Percentiles rank a stretch among this genome's conserved stretches.
Evolutionary conservation across 2,113 vertebrate genomes (phyloP).

Genomic region (Melanocharis versteri): DNA sequence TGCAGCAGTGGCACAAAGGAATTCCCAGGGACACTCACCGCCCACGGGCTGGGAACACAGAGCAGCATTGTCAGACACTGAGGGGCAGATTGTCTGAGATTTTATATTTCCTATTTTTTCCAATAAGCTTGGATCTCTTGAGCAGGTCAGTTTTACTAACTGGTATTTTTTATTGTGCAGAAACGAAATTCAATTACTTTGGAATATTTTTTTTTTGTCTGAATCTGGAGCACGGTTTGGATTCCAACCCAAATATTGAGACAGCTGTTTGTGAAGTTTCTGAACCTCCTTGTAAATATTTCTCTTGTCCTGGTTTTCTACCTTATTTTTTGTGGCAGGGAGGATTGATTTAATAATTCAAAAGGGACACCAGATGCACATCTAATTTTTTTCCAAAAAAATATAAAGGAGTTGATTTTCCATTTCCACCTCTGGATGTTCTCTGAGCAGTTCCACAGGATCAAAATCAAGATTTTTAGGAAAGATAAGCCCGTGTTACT

Average conservation of each 20-base stretch:
- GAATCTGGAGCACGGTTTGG: background rate
- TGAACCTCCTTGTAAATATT: background rate
- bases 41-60: background rate
- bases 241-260: constrained; percentile 49
- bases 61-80: background rate
- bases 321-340: background rate
- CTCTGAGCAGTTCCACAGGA: background rate
- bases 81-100: background rate
- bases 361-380: background rate
- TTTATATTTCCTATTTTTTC: rapidly evolving
- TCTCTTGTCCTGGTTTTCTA: background rate
- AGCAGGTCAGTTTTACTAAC: background rate
- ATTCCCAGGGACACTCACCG: background rate
- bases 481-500: background rate
- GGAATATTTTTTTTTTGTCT: background rate
- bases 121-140: background rate
- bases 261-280: constrained; percentile 31
- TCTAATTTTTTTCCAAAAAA: background rate
- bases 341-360: background rate
- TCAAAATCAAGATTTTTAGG: background rate
- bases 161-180: background rate
- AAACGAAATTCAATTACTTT: background rate
- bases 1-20: background rate
- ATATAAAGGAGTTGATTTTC: background rate
- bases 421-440: background rate